Evolutionary conservation across 23 tunicate genomes (phyloP), one percentile per base, ranked within the genome.

Genomic region (Pegea sp.): DNA sequence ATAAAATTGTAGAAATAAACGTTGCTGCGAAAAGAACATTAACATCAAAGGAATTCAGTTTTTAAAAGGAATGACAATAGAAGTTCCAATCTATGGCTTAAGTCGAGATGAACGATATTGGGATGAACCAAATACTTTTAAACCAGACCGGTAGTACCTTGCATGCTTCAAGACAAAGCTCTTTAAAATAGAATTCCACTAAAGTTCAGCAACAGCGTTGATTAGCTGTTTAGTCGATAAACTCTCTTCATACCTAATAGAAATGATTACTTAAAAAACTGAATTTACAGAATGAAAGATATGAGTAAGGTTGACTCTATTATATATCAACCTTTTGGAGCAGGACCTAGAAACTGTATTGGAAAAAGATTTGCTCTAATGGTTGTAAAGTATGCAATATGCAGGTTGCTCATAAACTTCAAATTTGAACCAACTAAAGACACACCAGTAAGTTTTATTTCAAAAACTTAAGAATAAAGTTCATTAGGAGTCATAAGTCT

Each of bases 291-390:
- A 25, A 63, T 77, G 71, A 64, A 49, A 63, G 90, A 77, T 31
- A 77, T 77, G 90, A 69, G 71, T 49, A 59, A 58, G 43, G 69
- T 77, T 56, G 90, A 77, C 38, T 71, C 76, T 1, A 63, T 77
- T 68, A 32, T 68, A 22, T 69, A 48, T 48, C 76, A 69, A 58
- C 90, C 90, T 6, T 77, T 77, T 30, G 90, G 90, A n/a, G 90
- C 64, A 3, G 90, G 90, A 22, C 90, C 90, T 7, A 54, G 90
- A 7, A 77, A 77, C 48, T 70, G 76, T 28, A 66, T 77, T 42
- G 90, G 70, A 49, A 56, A 57, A 62, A 69, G 90, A 51, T 64
- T 77, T 30, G 90, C 90, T 3, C 1, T 77, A 42, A 11, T 77
- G 57, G 90, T 64, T 63, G 58, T 77, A 18, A 69, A 69, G 42